Conservation (phyloP, 2,888 invertebrate species). For the Blastobasis adustella region DNA sequence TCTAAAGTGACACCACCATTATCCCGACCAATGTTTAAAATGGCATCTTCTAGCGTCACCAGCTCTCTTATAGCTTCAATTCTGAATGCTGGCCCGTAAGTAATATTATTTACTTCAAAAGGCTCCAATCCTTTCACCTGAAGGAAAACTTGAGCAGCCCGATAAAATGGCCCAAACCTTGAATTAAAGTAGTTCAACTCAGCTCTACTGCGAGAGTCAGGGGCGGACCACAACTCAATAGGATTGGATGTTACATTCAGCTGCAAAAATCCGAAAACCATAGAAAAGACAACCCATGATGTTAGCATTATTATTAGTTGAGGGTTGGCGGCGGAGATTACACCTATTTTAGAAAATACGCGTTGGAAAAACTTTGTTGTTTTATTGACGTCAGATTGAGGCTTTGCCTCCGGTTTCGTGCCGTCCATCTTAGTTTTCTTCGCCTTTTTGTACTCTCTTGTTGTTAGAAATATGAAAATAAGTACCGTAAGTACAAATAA, state of each 20-base stretch:
- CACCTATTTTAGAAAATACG: slow-evolving; percentile 46
- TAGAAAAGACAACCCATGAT: slow-evolving; percentile 72
- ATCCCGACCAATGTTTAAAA: slow-evolving; percentile 75
- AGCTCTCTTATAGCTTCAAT: slow-evolving; percentile 83
- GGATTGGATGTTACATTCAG: slow-evolving; percentile 90
- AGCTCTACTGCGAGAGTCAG: slow-evolving; percentile 83
- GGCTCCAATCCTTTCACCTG: slow-evolving; percentile 73
- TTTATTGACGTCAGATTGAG: slow-evolving; percentile 23
- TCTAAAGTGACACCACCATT: slow-evolving; percentile 63
- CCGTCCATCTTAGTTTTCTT: slow-evolving; percentile 4
- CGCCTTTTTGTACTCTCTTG: slow-evolving; percentile 23
- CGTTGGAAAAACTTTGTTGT: slow-evolving; percentile 38
- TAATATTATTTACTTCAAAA: slow-evolving; percentile 47
- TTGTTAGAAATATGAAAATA: slow-evolving; percentile 39
- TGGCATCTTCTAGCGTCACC: slow-evolving; percentile 79
- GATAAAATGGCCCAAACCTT: slow-evolving; percentile 91
- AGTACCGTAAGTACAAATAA: slow-evolving; percentile 58
- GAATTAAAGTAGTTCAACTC: slow-evolving; percentile 92
- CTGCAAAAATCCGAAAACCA: slow-evolving; percentile 79
- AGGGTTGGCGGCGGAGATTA: slow-evolving; percentile 80
- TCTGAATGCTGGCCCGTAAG: slow-evolving; percentile 88
- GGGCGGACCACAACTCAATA: slow-evolving; percentile 94
- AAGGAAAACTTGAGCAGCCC: slow-evolving; percentile 92
- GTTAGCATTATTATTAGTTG: slow-evolving; percentile 77
- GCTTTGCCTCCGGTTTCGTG: slow-evolving; percentile 11